phyloP scores from a whole-genome alignment of 2,888 invertebrate genomes.

The Rhodophaea formosa region DNA sequence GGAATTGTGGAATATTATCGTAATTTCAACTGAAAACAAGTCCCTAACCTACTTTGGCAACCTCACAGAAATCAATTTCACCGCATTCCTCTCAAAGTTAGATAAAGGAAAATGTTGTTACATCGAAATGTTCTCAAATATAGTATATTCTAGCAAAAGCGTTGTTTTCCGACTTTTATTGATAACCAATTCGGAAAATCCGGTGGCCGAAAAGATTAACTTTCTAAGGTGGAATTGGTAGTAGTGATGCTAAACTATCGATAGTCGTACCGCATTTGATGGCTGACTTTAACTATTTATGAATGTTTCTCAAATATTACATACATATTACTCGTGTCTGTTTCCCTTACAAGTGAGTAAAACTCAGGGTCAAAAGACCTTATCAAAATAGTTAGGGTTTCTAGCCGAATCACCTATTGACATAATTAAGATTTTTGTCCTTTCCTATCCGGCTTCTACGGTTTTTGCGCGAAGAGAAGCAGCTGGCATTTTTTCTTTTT shows the following conservation, averaged over 20 bases:
- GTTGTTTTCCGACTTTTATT: conserved; percentile 33
- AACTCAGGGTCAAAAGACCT: too few species aligned
- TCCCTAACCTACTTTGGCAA: conserved; percentile 9
- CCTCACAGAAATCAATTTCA: conserved; percentile 14
- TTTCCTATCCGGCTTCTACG: too few species aligned
- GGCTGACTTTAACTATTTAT: too few species aligned
- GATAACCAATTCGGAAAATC: conserved; percentile 37
- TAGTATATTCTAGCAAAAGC: conserved; percentile 2
- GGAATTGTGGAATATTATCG: background rate
- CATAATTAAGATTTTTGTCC: too few species aligned
- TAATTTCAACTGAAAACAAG: conserved; percentile 1
- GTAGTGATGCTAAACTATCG: background rate
- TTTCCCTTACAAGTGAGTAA: too few species aligned
- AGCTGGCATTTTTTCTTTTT: too few species aligned
- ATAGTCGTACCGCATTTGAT: background rate
- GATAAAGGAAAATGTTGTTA: conserved; percentile 14
- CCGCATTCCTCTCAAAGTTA: conserved; percentile 12
- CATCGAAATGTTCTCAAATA: conserved; percentile 6
- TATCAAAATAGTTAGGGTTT: too few species aligned
- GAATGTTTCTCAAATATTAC: too few species aligned
- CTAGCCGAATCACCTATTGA: too few species aligned
- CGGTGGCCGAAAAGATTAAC: conserved; percentile 37
- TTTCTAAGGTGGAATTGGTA: conserved; percentile 33
- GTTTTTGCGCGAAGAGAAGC: too few species aligned
- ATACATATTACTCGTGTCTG: too few species aligned